These are phyloP conservation scores for Prunella fulvescens DNA, from an alignment of 2,113 vertebrate species.

Conservation along the genomic window DNA sequence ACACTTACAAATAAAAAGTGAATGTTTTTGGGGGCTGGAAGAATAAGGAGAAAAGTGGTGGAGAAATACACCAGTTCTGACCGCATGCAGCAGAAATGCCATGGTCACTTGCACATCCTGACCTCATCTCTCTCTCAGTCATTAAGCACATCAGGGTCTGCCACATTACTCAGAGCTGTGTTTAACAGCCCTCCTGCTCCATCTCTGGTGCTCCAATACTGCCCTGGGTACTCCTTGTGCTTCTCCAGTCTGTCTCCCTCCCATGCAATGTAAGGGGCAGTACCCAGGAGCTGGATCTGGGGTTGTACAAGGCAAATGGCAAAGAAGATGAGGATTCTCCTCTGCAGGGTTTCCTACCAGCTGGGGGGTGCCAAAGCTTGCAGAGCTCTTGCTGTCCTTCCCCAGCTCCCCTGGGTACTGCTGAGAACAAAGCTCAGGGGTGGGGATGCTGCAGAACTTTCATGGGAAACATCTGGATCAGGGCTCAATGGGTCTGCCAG, in stretches of 20 bases:
- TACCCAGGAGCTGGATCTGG: neutral
- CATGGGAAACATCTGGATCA: neutral
- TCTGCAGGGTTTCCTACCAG: neutral
- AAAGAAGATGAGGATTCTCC: neutral
- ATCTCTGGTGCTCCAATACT: neutral
- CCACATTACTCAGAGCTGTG: neutral
- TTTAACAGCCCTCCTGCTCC: neutral
- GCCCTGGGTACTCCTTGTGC: neutral
- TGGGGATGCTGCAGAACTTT: neutral
- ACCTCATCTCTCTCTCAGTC: neutral
- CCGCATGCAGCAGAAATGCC: neutral
- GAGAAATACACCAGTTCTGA: neutral
- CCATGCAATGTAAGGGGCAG: neutral
- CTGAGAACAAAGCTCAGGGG: neutral
- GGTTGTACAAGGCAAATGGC: neutral
- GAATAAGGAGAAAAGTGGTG: neutral
- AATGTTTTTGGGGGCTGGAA: neutral
- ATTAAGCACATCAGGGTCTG: neutral
- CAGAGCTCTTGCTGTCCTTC: neutral
- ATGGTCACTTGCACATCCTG: neutral
- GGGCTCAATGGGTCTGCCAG: neutral
- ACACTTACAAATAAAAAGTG: neutral
- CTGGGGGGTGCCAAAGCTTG: neutral
- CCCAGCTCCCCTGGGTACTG: neutral
- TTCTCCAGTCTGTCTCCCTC: neutral